phyloP scores from a whole-genome alignment of 2,888 invertebrate species.

The Blomia tropicalis region DNA sequence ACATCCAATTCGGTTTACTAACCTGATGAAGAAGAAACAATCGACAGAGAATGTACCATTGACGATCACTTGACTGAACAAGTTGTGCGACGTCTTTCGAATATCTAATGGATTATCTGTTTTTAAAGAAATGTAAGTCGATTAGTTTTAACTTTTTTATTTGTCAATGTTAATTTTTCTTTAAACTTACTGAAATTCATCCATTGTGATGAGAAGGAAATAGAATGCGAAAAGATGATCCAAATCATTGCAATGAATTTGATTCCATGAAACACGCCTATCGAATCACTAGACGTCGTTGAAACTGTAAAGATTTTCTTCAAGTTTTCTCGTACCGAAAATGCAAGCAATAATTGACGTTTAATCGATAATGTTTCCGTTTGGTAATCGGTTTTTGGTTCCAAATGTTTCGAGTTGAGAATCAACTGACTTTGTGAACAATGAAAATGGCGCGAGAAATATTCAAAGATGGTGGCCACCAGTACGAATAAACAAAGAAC shows the following conservation, averaged over 20 bases:
- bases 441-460: background rate
- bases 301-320: constrained; percentile 26
- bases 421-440: background rate
- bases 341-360: constrained; percentile 24
- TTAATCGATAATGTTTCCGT: constrained; percentile 1
- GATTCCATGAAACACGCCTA: constrained; percentile 28
- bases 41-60: constrained; percentile 34
- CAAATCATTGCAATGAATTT: constrained; percentile 29
- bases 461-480: constrained; percentile 23
- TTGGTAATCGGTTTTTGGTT: background rate
- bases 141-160: background rate
- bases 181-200: constrained; percentile 28
- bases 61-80: constrained; percentile 32
- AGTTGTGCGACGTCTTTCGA: constrained; percentile 30
- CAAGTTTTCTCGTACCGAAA: constrained; percentile 26
- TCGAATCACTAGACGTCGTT: constrained; percentile 15
- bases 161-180: background rate
- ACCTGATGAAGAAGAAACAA: constrained; percentile 34
- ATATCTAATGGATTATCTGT: constrained; percentile 32
- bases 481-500: constrained; percentile 22
- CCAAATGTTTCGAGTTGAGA: background rate
- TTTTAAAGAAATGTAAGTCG: background rate
- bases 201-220: constrained; percentile 28
- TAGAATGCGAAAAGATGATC: constrained; percentile 30
- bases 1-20: constrained; percentile 4